Conservation (phyloP, 2,113 vertebrate genomes). For the Hippocampus zosterae region DNA sequence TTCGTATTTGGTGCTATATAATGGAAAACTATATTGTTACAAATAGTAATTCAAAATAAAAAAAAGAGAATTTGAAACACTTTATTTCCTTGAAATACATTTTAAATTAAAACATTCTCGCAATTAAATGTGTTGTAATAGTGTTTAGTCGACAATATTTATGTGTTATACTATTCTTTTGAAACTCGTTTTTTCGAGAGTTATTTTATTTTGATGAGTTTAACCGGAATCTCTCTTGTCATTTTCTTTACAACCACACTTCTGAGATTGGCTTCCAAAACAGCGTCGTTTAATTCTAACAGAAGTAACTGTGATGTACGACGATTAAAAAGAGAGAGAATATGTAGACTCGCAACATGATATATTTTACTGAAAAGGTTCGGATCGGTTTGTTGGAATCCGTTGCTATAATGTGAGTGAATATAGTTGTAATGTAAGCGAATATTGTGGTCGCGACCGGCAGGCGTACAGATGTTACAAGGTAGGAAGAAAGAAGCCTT, state of each 20-base stretch:
- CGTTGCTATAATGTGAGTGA: neutral
- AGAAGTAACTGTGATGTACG: neutral
- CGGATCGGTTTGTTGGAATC: no score
- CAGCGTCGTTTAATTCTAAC: neutral
- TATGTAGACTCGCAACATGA: fast-evolving
- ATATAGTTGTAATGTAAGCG: neutral
- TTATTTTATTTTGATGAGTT: slow-evolving; percentile 29
- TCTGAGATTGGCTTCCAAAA: slow-evolving; percentile 3
- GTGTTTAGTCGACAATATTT: neutral
- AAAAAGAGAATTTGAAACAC: neutral
- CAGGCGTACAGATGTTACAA: slow-evolving; percentile 45
- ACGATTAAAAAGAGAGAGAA: neutral
- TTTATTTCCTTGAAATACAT: neutral
- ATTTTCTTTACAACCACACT: neutral
- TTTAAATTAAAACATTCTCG: neutral
- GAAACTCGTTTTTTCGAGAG: neutral
- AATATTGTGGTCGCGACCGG: neutral
- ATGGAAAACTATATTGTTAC: neutral
- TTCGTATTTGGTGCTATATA: no score
- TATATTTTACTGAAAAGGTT: neutral
- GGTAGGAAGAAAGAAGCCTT: slow-evolving; percentile 15
- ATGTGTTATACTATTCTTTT: neutral
- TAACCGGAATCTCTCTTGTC: slow-evolving; percentile 14
- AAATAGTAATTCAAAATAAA: neutral
- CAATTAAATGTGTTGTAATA: neutral